phyloP scores from a whole-genome alignment of 2,888 invertebrate species.

The Spialia ferax region DNA sequence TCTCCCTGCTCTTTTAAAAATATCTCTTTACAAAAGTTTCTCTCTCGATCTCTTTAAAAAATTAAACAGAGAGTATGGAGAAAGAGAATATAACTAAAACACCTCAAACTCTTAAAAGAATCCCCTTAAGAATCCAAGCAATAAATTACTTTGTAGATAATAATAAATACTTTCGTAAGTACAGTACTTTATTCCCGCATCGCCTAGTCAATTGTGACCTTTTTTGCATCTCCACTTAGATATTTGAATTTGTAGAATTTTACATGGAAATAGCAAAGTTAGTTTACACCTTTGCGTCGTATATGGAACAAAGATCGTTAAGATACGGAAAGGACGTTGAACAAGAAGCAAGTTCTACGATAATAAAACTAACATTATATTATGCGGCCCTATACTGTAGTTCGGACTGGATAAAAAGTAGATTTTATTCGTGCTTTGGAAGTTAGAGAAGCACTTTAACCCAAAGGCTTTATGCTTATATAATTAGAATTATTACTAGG shows the following conservation, averaged over 20 bases:
- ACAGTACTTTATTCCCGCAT: background rate
- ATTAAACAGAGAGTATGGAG: no score
- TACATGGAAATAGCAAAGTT: constrained; percentile 19
- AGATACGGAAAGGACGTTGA: constrained; percentile 53
- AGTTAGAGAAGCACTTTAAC: no score
- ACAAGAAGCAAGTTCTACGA: constrained; percentile 53
- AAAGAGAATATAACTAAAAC: no score
- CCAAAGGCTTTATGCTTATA: no score
- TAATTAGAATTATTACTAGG: no score
- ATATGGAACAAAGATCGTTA: constrained; percentile 51
- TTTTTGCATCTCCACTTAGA: background rate
- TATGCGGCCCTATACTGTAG: constrained; percentile 34
- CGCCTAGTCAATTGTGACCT: background rate
- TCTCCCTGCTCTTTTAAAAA: no score
- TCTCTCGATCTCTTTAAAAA: no score
- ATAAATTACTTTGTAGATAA: background rate
- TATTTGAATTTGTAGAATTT: background rate
- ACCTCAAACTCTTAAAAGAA: no score
- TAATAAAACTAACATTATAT: constrained; percentile 57
- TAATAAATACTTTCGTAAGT: background rate
- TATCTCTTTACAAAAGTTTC: no score
- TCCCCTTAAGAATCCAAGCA: background rate
- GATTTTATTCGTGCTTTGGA: constrained; percentile 18
- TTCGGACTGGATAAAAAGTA: constrained; percentile 38
- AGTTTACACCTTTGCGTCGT: constrained; percentile 23